Conservation (phyloP, 2,888 invertebrate genomes). For the Caenorhabditis sp. region DNA sequence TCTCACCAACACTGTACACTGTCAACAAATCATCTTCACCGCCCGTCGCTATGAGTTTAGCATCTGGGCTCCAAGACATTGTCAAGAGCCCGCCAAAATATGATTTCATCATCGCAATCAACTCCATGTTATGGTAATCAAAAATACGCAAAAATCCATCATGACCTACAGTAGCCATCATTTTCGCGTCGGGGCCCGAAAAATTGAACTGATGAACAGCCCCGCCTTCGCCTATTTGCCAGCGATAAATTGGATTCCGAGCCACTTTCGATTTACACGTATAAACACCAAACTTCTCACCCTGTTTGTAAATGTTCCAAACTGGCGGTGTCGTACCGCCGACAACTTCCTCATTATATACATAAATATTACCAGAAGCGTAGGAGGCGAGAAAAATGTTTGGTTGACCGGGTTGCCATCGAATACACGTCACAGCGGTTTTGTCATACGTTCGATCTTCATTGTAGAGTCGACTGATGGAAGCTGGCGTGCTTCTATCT, state of each 20-base stretch:
- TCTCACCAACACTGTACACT: slow-evolving; percentile 90
- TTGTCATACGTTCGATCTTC: slow-evolving; percentile 95
- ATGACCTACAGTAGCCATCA: slow-evolving; percentile 89
- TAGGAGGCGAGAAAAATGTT: slow-evolving; percentile 93
- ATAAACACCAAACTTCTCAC: slow-evolving; percentile 90
- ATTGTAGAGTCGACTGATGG: slow-evolving; percentile 89
- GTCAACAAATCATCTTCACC: slow-evolving; percentile 98
- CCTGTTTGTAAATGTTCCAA: slow-evolving; percentile 71
- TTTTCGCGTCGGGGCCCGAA: slow-evolving; percentile 86
- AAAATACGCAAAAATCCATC: slow-evolving; percentile 90
- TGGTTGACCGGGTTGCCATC: slow-evolving; percentile 92
- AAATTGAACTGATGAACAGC: slow-evolving; percentile 94
- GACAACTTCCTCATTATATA: slow-evolving; percentile 82
- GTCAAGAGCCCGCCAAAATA: slow-evolving; percentile 98
- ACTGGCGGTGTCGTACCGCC: slow-evolving; percentile 4
- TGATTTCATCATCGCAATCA: slow-evolving; percentile 82
- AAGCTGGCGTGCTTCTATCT: slow-evolving; percentile 80
- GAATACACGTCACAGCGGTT: slow-evolving; percentile 91
- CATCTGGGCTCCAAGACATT: slow-evolving; percentile 97
- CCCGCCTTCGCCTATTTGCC: slow-evolving; percentile 73
- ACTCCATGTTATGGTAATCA: slow-evolving; percentile 95
- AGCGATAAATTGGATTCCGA: slow-evolving; percentile 89
- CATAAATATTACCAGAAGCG: slow-evolving; percentile 92
- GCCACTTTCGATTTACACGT: slow-evolving; percentile 95
- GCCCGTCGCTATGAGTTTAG: slow-evolving; percentile 87